phyloP scores from a whole-genome alignment of 2,888 invertebrate genomes.

The Tholera decimalis region DNA sequence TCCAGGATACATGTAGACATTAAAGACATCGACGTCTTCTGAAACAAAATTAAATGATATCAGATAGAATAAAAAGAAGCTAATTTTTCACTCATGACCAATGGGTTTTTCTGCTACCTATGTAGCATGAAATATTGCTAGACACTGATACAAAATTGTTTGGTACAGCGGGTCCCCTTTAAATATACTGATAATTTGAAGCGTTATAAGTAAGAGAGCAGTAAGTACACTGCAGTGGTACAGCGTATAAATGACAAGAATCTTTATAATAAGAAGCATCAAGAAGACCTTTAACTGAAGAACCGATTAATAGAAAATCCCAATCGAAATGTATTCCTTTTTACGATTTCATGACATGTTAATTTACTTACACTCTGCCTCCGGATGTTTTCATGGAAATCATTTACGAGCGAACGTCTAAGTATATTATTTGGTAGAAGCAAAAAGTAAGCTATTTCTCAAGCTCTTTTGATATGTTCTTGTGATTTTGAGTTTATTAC shows the following conservation, averaged over 20 bases:
- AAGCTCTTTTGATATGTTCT: slow-evolving; percentile 9
- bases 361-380: slow-evolving; percentile 32
- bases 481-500: slow-evolving; percentile 21
- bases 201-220: neutral
- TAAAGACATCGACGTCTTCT: no score
- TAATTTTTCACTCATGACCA: neutral
- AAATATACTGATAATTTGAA: neutral
- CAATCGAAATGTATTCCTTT: slow-evolving; percentile 18
- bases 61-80: neutral
- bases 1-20: no score
- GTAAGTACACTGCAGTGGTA: neutral
- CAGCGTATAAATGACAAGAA: neutral
- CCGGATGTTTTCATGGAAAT: slow-evolving; percentile 48
- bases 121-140: neutral
- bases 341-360: slow-evolving; percentile 24
- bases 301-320: slow-evolving; percentile 33
- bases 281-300: neutral
- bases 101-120: neutral
- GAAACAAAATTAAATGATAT: no score
- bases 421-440: slow-evolving; percentile 30
- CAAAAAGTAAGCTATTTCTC: slow-evolving; percentile 38
- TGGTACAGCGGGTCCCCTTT: neutral
- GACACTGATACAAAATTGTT: neutral
- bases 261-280: neutral
- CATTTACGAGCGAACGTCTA: slow-evolving; percentile 11